Conservation (phyloP, 2,888 invertebrate species). For the Rotaria macrura region DNA sequence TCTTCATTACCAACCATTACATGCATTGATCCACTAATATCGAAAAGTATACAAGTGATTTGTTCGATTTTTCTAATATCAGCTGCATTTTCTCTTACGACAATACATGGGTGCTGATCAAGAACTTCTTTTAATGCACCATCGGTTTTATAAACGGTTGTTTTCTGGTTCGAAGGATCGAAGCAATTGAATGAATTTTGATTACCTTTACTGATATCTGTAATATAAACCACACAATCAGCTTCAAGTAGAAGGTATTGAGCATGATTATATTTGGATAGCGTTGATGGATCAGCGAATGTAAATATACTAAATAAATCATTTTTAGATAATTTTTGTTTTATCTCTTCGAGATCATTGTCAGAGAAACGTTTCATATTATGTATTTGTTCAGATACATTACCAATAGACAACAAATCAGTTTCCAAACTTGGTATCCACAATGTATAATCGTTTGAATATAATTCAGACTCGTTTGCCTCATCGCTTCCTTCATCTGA, state of each 20-base stretch:
- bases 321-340: not conserved
- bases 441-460: not conserved
- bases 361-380: not conserved
- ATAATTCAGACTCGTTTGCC: not conserved
- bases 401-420: not conserved
- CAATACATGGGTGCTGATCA: not conserved
- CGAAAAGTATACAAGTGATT: not conserved
- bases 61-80: not conserved
- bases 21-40: constrained; percentile 12
- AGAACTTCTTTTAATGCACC: not conserved
- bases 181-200: not conserved
- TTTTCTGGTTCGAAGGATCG: not conserved
- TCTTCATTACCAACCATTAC: not conserved
- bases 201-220: not conserved
- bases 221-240: not conserved
- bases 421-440: not conserved
- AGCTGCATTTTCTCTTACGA: not conserved
- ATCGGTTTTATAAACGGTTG: not conserved
- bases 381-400: not conserved
- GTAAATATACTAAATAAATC: constrained; percentile 4
- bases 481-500: not conserved
- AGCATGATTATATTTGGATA: not conserved
- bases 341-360: not conserved
- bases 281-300: not conserved
- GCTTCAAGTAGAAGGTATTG: not conserved